These are phyloP conservation scores for Philopedon plagiatum DNA, from an alignment of 2,888 invertebrate genomes.

Conservation along the genomic window DNA sequence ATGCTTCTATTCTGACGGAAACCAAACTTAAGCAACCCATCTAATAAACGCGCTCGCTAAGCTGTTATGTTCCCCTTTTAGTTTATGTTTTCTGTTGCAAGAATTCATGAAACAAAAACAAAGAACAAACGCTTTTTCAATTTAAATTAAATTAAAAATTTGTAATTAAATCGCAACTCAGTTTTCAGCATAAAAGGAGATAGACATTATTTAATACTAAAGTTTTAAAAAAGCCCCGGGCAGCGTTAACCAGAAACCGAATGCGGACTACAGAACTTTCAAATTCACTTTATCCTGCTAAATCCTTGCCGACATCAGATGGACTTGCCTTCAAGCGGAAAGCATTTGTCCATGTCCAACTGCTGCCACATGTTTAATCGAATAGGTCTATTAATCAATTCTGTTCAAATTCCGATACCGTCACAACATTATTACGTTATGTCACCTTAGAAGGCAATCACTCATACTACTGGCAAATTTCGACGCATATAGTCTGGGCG, in stretches of 20 bases:
- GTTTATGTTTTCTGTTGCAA: too few relatives aligned
- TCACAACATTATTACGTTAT: conserved; percentile 23
- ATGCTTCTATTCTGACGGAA: too few relatives aligned
- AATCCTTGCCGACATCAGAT: conserved; percentile 7
- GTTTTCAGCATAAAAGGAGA: conserved; percentile 10
- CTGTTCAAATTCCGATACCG: conserved; percentile 9
- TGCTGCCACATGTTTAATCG: conserved; percentile 18
- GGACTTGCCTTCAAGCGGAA: conserved; percentile 11
- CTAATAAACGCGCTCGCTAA: too few relatives aligned
- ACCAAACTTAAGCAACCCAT: too few relatives aligned
- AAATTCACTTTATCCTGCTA: conserved; percentile 53
- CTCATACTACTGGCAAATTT: conserved; percentile 20
- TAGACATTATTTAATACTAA: not conserved
- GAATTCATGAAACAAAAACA: not conserved
- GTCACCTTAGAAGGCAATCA: conserved; percentile 27
- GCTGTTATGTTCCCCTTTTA: too few relatives aligned
- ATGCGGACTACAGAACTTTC: conserved; percentile 55
- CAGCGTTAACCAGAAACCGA: conserved; percentile 37
- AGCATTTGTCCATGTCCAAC: conserved; percentile 21
- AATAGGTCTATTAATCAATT: conserved; percentile 29
- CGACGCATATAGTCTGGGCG: not conserved
- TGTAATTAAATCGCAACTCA: not conserved
- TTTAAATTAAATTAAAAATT: not conserved
- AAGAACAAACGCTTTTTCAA: not conserved
- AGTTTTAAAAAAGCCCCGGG: conserved; percentile 9